A percentile compares a stretch with the other conserved stretches of the same genome.
These are phyloP conservation scores for Platyura marginata DNA, from an alignment of 1,140 invertebrate species.

Conservation along the genomic window DNA sequence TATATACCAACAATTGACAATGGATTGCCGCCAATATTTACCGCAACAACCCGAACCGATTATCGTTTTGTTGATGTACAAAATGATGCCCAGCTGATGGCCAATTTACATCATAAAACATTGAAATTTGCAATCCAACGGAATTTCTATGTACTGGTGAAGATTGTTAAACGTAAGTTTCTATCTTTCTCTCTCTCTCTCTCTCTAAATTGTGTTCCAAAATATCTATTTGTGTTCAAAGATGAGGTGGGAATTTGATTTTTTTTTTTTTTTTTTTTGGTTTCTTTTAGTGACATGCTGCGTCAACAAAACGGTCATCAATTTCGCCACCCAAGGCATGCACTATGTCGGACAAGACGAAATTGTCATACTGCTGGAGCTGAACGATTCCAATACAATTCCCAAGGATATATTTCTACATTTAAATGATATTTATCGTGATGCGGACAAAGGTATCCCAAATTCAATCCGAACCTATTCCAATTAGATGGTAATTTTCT, in stretches of 20 bases:
- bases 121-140: conserved; percentile 62
- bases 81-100: conserved; percentile 29
- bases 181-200: neutral
- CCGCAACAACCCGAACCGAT: conserved; percentile 23
- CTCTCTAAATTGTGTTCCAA: neutral
- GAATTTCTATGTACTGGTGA: conserved; percentile 59
- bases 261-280: too few relatives aligned
- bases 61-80: conserved; percentile 34
- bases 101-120: conserved; percentile 36
- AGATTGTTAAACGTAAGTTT: conserved; percentile 56
- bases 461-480: too few relatives aligned
- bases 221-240: neutral
- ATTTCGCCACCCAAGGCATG: conserved; percentile 60
- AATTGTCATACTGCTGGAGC: conserved; percentile 60
- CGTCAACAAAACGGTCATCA: conserved; percentile 61
- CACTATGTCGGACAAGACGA: conserved; percentile 74
- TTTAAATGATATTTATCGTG: conserved; percentile 54
- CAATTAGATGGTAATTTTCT: too few relatives aligned
- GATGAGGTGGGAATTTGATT: conserved; percentile 2
- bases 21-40: conserved; percentile 30
- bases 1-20: conserved; percentile 30
- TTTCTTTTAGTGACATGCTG: conserved; percentile 57
- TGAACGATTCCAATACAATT: conserved; percentile 38
- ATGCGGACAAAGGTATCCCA: conserved; percentile 59
- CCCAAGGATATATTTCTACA: conserved; percentile 65